Evolutionary conservation across 1,140 invertebrate species (phyloP), one percentile per base, ranked within the genome.

Genomic region (Platyscapa corneri): DNA sequence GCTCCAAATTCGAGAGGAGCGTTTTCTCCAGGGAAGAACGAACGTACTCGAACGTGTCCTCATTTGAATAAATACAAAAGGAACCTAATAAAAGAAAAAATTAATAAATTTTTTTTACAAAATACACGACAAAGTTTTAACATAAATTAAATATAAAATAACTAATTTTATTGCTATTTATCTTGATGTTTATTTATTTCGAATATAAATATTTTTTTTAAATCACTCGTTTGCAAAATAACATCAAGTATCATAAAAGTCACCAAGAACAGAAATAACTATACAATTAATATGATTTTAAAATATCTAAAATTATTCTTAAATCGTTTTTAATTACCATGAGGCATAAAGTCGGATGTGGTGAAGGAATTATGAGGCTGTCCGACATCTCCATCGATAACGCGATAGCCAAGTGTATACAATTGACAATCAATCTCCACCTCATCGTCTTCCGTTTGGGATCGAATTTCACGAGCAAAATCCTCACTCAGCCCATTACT

Each of bases 21-120:
- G 97, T 98, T 91, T 98, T 98, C 90, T 99, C 97, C 85, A 99
- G 94, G 91, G 97, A 98, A 86, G 97, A 96, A 88, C 97, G 95
- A 65, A 99, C 96, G 91, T 98, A 99, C 89, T 99, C 98, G 90
- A 99, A 97, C 3, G 97, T 97, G 88, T 97, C 96, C 87, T 97
- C 96, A 90, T 98, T 97, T 88, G 97, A 97, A 93, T 98, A 99
- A 42, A 99, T 97, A 91, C 97, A 97, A 92, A 97, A 97, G 83
- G 97, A 96, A 75, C 97, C 96, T 96, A 89, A 67, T 18, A 64
- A 85, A 90, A 56, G 72, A 79, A 60, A 85, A 86, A 79, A 37
- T 42, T 76, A 53, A 20, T 76, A 60, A 76, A 60, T 56, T 53
- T 53, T 14, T 53, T 53, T 53, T 53, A 53, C 16, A 18, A 14